Evolutionary conservation across 2,113 vertebrate species (phyloP).

Genomic region (Galbula dea): DNA sequence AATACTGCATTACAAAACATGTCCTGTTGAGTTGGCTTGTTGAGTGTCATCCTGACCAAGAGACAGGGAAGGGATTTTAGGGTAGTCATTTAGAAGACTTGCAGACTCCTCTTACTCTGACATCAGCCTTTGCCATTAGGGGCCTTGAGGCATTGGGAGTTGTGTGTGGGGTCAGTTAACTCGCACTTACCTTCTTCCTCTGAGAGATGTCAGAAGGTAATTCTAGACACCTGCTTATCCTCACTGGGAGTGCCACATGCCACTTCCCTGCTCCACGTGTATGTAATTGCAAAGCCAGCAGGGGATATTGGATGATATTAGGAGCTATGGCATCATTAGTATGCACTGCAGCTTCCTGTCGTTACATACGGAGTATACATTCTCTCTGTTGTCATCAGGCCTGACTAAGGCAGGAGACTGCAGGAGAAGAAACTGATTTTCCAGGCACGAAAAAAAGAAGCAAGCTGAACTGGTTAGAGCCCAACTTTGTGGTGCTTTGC

Average conservation of each 20-base stretch:
- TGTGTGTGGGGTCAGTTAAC: conserved; percentile 33
- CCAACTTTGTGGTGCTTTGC: neutral
- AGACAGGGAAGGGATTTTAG: neutral
- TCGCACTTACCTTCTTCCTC: conserved; percentile 47
- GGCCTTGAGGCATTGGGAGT: neutral
- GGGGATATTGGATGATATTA: conserved; percentile 64
- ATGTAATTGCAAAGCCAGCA: conserved; percentile 62
- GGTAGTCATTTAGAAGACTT: neutral
- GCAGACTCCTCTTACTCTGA: neutral
- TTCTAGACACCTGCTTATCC: conserved; percentile 65
- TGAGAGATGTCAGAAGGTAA: conserved; percentile 56
- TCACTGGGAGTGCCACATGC: conserved; percentile 55
- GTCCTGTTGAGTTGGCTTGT: neutral
- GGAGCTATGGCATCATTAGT: conserved; percentile 59
- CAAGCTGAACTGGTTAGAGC: neutral
- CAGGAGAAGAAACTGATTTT: neutral
- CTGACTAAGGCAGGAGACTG: neutral
- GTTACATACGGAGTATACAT: neutral
- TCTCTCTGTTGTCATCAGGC: conserved; percentile 31
- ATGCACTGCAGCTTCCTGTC: conserved; percentile 39
- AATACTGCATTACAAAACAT: neutral
- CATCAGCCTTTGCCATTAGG: conserved; percentile 9
- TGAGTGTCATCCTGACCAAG: neutral
- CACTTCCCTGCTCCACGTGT: conserved; percentile 52
- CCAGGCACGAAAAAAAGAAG: neutral